Evolutionary conservation across 1,140 invertebrate species (phyloP), one percentile per base, ranked within the genome.

Genomic region (Acromyrmex charruanus): DNA sequence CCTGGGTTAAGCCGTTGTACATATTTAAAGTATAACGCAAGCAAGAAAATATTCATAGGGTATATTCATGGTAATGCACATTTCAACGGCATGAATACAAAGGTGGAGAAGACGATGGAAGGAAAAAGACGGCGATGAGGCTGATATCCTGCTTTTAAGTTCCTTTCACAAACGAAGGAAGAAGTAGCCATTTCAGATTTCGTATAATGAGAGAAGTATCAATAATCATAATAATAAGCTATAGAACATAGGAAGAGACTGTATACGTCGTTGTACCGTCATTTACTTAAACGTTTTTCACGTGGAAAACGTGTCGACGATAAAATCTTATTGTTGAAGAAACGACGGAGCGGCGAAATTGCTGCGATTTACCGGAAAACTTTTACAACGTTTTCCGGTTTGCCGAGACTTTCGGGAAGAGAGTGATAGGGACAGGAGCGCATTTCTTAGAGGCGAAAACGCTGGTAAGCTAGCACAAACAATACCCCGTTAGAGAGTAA

Each of bases 401-500:
- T 61, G 18, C 28, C 58, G 39, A 35, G 80, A 84, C 55, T 84
- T 75, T 84, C 28, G 80, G 55, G 31, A 7, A 39, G n/a, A 35
- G 55, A 59, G 58, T 69, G 69, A 74, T 75, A 84, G 59, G 80
- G 63, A 84, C 2, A 51, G 80, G 35, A 49, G 53, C 35, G 25
- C 53, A n/a, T 18, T 51, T 75, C 69, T 84, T 44, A 31, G 53
- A 66, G 59, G 25, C 61, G 65, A 81, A 81, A 68, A 81, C 21
- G 65, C 65, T 28, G 55, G 18, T n/a, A 16, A 68, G 63, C 63
- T 55, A 44, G 39, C 55, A 63, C 69, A 75, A 84, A 84, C 80
- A 84, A 84, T 84, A 28, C 80, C 53, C 80, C 80, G 80, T 84
- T 84, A 84, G 80, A 84, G 80, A 84, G 80, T 75, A 75, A 84